Conservation (phyloP, 2,888 invertebrate species). For the Carcina quercana region DNA sequence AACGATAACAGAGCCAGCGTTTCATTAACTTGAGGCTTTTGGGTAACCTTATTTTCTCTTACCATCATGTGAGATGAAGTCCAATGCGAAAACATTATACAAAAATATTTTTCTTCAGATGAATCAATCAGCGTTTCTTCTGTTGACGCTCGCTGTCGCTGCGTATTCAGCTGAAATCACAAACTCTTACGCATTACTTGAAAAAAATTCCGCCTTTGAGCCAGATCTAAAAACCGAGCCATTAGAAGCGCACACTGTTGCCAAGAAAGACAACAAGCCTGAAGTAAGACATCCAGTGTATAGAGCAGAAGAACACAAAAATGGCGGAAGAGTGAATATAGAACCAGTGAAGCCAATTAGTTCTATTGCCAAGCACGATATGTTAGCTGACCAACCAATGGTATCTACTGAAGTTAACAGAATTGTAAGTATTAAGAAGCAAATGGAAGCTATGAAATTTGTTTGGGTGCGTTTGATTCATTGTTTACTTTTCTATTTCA, state of each 20-base stretch:
- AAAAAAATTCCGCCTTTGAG: slow-evolving; percentile 36
- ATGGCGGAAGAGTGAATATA: slow-evolving; percentile 43
- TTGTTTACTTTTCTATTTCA: slow-evolving; percentile 23
- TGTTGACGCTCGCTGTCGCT: slow-evolving; percentile 28
- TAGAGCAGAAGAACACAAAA: slow-evolving; percentile 33
- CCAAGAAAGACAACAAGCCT: slow-evolving; percentile 29
- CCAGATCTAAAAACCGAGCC: slow-evolving; percentile 35
- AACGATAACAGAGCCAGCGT: too few species aligned
- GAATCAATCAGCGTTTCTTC: slow-evolving; percentile 27
- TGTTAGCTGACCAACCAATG: slow-evolving; percentile 52
- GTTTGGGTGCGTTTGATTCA: too few species aligned
- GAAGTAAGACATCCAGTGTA: slow-evolving; percentile 45
- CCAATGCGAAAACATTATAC: too few species aligned
- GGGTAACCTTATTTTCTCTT: too few species aligned
- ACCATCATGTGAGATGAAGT: too few species aligned
- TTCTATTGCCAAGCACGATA: slow-evolving; percentile 45
- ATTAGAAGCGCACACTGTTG: slow-evolving; percentile 29
- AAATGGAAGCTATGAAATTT: too few species aligned
- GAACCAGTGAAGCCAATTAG: slow-evolving; percentile 46
- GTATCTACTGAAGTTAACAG: slow-evolving; percentile 41
- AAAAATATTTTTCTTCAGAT: slow-evolving; percentile 45
- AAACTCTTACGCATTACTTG: slow-evolving; percentile 29
- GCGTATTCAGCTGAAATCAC: slow-evolving; percentile 45
- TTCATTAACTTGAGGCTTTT: too few species aligned
- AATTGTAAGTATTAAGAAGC: slow-evolving; percentile 37